Evolutionary conservation across 2,888 invertebrate species (phyloP), one percentile per base, ranked within the genome.

Genomic region (Palloptera scutellata): DNA sequence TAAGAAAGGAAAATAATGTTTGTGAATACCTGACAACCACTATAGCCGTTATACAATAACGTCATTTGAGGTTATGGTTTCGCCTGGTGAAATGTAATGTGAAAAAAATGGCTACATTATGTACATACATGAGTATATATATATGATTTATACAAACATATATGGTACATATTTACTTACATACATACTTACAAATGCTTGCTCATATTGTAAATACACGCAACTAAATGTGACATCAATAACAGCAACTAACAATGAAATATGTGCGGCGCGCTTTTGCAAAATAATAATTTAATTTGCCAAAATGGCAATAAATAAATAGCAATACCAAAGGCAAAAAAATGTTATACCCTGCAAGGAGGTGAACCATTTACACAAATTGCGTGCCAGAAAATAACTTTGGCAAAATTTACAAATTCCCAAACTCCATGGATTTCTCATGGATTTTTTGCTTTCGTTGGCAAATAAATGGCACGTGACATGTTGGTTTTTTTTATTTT

Each of bases 211-310:
- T 5, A 9, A 20, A 55, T 55, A 41, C n/a, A 10, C 11, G 42
- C 15, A 15, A 6, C 11, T 20, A 17, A 64, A 64, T 57, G 48
- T 64, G 64, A 64, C 64, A 64, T 65, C 65, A 58, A 68, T 61
- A 58, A 52, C 45, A 42, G 20, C 43, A 30, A 19, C 53, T 68
- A 68, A 70, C 68, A 54, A 70, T 66, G 68, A 70, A 68, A 63
- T 66, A 68, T 67, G 63, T 48, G 58, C 51, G 45, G 17, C 51
- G 57, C 55, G 51, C 15, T 57, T 58, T 64, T 64, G 30, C 19
- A 20, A 64, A 64, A 54, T 53, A 55, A 66, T 70, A 71, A 67
- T 73, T 72, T 70, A 69, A 69, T 70, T 65, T 70, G 60, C 58
- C 42, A 57, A 67, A 69, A 58, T 40, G 53, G 63, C 20, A 70